Evolutionary conservation across 2,113 vertebrate species (phyloP), one percentile per base, ranked within the genome.

Genomic region (Cochlearius cochlearius): DNA sequence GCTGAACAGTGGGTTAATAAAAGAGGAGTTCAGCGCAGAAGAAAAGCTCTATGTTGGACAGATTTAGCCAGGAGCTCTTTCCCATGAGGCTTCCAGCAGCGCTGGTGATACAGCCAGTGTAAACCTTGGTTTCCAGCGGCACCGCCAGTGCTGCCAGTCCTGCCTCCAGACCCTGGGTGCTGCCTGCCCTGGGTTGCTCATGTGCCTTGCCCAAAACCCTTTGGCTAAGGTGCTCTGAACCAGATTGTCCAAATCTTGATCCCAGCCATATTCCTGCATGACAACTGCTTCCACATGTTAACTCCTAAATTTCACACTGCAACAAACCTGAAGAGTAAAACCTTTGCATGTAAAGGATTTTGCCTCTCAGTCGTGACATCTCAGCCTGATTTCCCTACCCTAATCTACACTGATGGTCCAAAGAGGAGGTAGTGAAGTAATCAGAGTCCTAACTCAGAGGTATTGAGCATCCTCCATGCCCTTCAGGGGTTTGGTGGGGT

Each of bases 51-150:
- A 11, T 23, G 20, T 23, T 4, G 2, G 7, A 2, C 20, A 47
- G 7, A 23, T 56, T n/a, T 20, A 66, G 11, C 4, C 2, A 66
- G 38, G 21, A 83, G 15, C 5, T 75, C 21, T 62, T 66, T 39
- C 30, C 34, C 12, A 23, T 6, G 7, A 19, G 20, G 7, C 32
- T 96, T 78, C 41, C 60, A 81, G 17, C 17, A 82, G 13, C 5
- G 1, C 15, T n/a, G 34, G 17, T 47, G 45, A 22, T 25, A 41
- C 11, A 56, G 25, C 4, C 0, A 0, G 7, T 12, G 17, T 4
- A 7, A 41, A 75, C 12, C 41, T 47, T 47, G 43, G 50, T 60
- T 81, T 74, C 69, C 36, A 76, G 22, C 0, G 0, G n/a, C 32
- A 69, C 20, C 1, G 2, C 14, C 19, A 2, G 2, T 7, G 19